Base-by-base conservation (phyloP, 2,797 vertebrate genomes). In the Falco novaeseelandiae region DNA sequence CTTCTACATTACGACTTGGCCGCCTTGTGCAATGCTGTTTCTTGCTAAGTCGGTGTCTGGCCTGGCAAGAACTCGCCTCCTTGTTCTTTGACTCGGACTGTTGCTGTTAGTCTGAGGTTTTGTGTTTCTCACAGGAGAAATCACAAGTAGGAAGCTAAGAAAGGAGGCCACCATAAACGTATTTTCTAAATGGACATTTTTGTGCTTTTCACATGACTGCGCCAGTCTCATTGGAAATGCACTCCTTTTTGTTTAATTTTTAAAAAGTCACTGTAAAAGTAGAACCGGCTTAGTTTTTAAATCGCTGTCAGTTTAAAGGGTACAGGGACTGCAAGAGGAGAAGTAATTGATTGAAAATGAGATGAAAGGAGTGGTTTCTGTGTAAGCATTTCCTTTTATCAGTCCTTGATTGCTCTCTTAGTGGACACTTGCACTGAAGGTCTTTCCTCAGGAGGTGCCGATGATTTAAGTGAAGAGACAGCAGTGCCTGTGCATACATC, bases 381-480 rank as follows among this genome's bases (percentile, higher is more conserved):
- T 44, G 4, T 30, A 40, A 89, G 51, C 66, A 26, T 65, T 95
- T 81, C 54, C 59, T 86, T 91, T 73, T 83, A 63, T 93, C 89
- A 69, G 25, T 38, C 44, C 30, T 85, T 54, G 61, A 58, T 73
- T 82, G 48, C 73, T 89, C 51, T 83, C 54, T 66, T 52, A 52
- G 63, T 23, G 54, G 87, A 63, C 84, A 10, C 49, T 87, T 69
- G 52, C 19, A 44, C 26, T 57, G 46, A 57, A 88, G 79, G 71
- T 70, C 66, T 95, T 90, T 73, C 77, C 81, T 89, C 59, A 9
- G 62, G 73, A 95, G 52, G 38, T 89, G 86, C 62, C 84, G 91
- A 36, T 90, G 30, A 54, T 79, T 84, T 30, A 44, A 70, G 77
- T 66, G 83, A 38, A 66, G 51, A n/a, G 42, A 51, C 72, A 42